These are phyloP conservation scores for Achlya flavicornis DNA, from an alignment of 2,888 invertebrate genomes.

Conservation along the genomic window DNA sequence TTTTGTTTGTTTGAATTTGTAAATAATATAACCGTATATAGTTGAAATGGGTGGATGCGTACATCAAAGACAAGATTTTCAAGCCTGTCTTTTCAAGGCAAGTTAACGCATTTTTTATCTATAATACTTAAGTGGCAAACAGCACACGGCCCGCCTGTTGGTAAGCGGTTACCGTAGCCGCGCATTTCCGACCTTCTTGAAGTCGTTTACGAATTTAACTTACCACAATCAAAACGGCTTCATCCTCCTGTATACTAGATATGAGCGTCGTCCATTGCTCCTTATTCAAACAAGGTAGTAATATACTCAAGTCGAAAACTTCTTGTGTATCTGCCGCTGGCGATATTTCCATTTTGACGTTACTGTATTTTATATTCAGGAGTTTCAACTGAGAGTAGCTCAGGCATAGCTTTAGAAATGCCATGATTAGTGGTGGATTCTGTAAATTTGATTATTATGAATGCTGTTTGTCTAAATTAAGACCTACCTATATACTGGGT, in stretches of 20 bases:
- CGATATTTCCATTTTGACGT: constrained; percentile 52
- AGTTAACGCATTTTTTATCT: no score
- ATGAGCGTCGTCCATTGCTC: constrained; percentile 62
- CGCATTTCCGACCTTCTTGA: no score
- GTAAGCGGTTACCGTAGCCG: no score
- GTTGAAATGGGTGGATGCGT: no score
- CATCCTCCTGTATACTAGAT: constrained; percentile 46
- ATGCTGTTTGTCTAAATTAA: constrained; percentile 8
- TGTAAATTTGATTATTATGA: constrained; percentile 47
- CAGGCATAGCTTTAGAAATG: constrained; percentile 64
- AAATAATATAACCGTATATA: no score
- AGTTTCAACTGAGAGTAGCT: constrained; percentile 67
- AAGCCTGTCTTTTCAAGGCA: no score
- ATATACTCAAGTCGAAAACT: constrained; percentile 53
- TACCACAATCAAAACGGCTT: constrained; percentile 59
- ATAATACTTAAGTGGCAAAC: no score
- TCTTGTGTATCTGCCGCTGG: constrained; percentile 31
- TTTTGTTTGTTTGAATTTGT: no score
- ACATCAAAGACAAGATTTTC: no score
- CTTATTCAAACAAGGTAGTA: constrained; percentile 63
- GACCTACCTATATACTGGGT: no score
- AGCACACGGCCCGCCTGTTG: no score
- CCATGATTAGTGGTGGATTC: constrained; percentile 54
- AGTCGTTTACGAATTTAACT: constrained; percentile 34
- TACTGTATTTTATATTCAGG: constrained; percentile 70